Percentiles rank a stretch among this genome's conserved stretches.
Conservation (phyloP, 2,888 invertebrate species). For the Drosophila hamatofila region DNA sequence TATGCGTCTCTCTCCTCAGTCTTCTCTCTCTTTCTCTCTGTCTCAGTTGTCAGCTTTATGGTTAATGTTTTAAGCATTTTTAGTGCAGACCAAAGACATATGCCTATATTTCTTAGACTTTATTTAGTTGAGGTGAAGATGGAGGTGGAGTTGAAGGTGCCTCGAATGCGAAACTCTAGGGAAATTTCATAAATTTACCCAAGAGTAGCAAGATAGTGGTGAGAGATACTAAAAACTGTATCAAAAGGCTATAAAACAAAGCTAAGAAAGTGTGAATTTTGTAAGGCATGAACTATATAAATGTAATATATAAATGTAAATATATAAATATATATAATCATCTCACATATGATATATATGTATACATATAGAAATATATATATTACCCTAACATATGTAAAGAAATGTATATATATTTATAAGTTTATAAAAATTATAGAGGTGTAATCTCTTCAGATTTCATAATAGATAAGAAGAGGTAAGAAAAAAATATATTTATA, state of each 20-base stretch:
- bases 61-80: conserved; percentile 10
- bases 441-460: background rate
- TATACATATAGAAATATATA: background rate
- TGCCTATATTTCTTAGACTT: conserved; percentile 7
- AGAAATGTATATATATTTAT: too few relatives aligned
- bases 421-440: too few relatives aligned
- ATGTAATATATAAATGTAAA: background rate
- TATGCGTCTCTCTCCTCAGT: conserved; percentile 20
- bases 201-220: background rate
- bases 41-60: conserved; percentile 27
- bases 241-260: background rate
- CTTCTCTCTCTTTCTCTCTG: background rate
- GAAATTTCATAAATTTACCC: background rate
- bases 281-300: background rate
- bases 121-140: background rate
- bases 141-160: too few relatives aligned
- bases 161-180: background rate
- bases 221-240: background rate
- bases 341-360: background rate
- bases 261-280: background rate
- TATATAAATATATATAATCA: background rate
- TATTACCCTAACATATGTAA: too few relatives aligned
- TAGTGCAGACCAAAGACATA: conserved; percentile 6
- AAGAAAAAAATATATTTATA: too few relatives aligned
- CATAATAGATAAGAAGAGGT: background rate